Evolutionary conservation across 1,140 invertebrate genomes (phyloP), one percentile per base, ranked within the genome.

Genomic region (Platyscapa corneri): DNA sequence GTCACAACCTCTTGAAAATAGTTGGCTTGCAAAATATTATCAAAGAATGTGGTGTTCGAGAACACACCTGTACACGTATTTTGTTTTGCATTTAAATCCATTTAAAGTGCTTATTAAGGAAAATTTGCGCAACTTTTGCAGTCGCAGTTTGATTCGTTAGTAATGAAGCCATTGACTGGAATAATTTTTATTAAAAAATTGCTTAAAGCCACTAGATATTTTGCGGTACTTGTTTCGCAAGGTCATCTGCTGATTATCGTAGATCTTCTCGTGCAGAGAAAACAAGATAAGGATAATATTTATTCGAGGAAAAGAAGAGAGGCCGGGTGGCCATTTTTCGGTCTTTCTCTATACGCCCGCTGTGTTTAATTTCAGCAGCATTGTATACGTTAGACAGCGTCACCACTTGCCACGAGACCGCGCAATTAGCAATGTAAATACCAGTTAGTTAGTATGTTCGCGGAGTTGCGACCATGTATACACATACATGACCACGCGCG

Each of bases 361-460:
- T 82, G 74, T 83, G 88, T 89, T 89, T 89, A 90, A 89, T 90
- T 91, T 89, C 89, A 89, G 89, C 87, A 87, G 89, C 90, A 91
- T 92, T 91, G 90, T 92, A 88, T 88, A 88, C 89, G 90, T 92
- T 91, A 92, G 89, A 83, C 90, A 90, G 89, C 90, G 92, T 92
- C 91, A 92, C 90, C 75, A 90, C 87, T 92, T 53, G 74, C 74
- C 88, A 87, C 89, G 89, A 90, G 91, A 87, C 88, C 88, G 88
- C 88, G 90, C 91, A 93, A 93, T 93, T 93, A 93, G 92, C 92
- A 93, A 93, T 93, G 92, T 92, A 93, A 93, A 93, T 93, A 90
- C 88, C 37, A 89, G 92, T 93, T 92, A 92, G 90, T 91, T 91
- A 90, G 92, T 91, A 89, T 93, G 91, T 92, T 92, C 88, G 90